Evolutionary conservation across 2,113 vertebrate species (phyloP), one percentile per base, ranked within the genome.

Genomic region (Chloropsis hardwickii): DNA sequence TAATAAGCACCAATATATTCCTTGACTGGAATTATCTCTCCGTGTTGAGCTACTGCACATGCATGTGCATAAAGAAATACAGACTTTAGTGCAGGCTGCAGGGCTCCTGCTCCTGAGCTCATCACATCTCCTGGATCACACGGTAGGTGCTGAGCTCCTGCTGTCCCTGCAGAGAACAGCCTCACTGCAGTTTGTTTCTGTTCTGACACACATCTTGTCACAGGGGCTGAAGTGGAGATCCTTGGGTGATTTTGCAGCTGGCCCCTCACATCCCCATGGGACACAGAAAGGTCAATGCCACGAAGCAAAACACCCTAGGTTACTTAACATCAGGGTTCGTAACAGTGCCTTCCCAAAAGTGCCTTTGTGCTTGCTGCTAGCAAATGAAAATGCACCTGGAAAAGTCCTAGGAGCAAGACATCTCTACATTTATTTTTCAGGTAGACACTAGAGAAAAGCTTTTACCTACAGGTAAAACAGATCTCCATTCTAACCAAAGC

Each of bases 361-460:
- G 15, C 56, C n/a, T 83, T 15, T 0, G 0, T 69, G 61, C 15
- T 69, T 81, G 21, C 67, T 91, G 37, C 33, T 73, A 79, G n/a
- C 8, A 25, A 35, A 18, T 51, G 37, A n/a, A 90, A 48, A 18
- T 13, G 4, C 28, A 58, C 39, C 29, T 56, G 16, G 58, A 28
- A 42, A 77, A 50, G 25, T 56, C 35, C 71, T 44, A 81, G 42
- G 35, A 92, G n/a, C 17, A 61, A 24, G 37, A 39, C 39, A 45
- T 7, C 14, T 70, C 70, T 60, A 27, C 7, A n/a, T n/a, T 86
- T 86, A 77, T 90, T 91, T 95, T 94, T 95, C 57, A 74, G 81
- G 15, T 28, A 82, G 12, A 27, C 47, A 47, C 9, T 61, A 66
- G 24, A 90, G 77, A 66, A 84, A 45, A 45, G 6, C 40, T 44